These are phyloP conservation scores for Baronia brevicornis DNA, from an alignment of 2,888 invertebrate species.

Conservation along the genomic window DNA sequence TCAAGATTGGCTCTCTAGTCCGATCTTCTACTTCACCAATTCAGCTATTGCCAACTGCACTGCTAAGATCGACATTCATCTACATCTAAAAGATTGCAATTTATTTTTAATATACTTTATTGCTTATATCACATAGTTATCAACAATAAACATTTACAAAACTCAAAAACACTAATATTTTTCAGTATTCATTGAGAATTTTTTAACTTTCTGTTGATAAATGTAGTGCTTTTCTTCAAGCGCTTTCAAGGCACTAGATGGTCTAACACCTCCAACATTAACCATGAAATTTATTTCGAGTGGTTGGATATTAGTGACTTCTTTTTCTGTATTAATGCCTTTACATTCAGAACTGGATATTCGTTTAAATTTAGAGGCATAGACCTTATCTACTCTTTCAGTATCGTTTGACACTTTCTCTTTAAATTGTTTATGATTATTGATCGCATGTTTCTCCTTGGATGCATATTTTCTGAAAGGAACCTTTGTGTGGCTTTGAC, in stretches of 20 bases:
- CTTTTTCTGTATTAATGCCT: slow-evolving; percentile 32
- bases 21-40: no score
- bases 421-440: slow-evolving; percentile 16
- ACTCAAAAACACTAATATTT: slow-evolving; percentile 4
- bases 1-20: no score
- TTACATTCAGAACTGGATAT: slow-evolving; percentile 35
- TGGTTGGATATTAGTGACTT: slow-evolving; percentile 28
- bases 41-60: no score
- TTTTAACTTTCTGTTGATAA: slow-evolving; percentile 60
- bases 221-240: slow-evolving; percentile 61
- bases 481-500: slow-evolving; percentile 23
- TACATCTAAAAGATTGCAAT: no score
- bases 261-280: slow-evolving; percentile 46
- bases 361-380: slow-evolving; percentile 21
- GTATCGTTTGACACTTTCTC: slow-evolving; percentile 12
- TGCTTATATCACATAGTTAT: no score
- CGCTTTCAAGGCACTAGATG: slow-evolving; percentile 45
- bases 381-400: slow-evolving; percentile 16
- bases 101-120: no score
- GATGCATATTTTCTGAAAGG: slow-evolving; percentile 14
- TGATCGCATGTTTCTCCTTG: slow-evolving; percentile 17
- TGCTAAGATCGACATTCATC: no score
- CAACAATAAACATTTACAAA: no score
- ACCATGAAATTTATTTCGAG: slow-evolving; percentile 59
- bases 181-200: slow-evolving; percentile 33